Evolutionary conservation across 2,888 invertebrate species (phyloP).

Genomic region (Helleia helle): DNA sequence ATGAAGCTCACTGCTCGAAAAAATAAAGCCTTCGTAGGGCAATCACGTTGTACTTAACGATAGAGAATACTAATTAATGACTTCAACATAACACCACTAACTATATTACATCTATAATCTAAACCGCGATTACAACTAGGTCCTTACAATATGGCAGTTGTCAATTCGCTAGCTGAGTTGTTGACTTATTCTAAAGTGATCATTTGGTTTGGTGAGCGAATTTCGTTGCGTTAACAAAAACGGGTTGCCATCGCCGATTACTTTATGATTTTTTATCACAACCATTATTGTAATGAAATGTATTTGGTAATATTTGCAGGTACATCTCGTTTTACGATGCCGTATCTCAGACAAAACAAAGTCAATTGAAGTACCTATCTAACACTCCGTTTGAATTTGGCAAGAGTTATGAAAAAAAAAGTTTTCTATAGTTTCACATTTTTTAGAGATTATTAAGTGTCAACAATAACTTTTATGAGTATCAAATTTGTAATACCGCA

Average conservation of each 20-base stretch:
- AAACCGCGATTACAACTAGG: slow-evolving; percentile 52
- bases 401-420: slow-evolving; percentile 5
- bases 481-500: background rate
- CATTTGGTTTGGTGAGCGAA: slow-evolving; percentile 47
- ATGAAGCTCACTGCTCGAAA: slow-evolving; percentile 5
- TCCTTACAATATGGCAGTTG: slow-evolving; percentile 72
- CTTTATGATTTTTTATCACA: slow-evolving; percentile 60
- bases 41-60: slow-evolving; percentile 48
- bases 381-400: slow-evolving; percentile 6
- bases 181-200: slow-evolving; percentile 37
- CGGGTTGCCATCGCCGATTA: slow-evolving; percentile 36
- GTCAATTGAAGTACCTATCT: slow-evolving; percentile 6
- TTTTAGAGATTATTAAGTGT: background rate
- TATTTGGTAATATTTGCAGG: slow-evolving; percentile 60
- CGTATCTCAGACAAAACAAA: slow-evolving; percentile 19
- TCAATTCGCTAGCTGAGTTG: slow-evolving; percentile 71
- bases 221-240: slow-evolving; percentile 38
- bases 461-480: background rate
- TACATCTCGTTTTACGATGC: slow-evolving; percentile 43
- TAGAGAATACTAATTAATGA: slow-evolving; percentile 71
- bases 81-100: slow-evolving; percentile 58
- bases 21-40: background rate
- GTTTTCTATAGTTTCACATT: background rate
- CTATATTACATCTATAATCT: slow-evolving; percentile 28
- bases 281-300: slow-evolving; percentile 64